Percentiles rank a stretch among this genome's conserved stretches.
Conservation (phyloP, 2,797 vertebrate species). For the Enteromius thamalakanensis region DNA sequence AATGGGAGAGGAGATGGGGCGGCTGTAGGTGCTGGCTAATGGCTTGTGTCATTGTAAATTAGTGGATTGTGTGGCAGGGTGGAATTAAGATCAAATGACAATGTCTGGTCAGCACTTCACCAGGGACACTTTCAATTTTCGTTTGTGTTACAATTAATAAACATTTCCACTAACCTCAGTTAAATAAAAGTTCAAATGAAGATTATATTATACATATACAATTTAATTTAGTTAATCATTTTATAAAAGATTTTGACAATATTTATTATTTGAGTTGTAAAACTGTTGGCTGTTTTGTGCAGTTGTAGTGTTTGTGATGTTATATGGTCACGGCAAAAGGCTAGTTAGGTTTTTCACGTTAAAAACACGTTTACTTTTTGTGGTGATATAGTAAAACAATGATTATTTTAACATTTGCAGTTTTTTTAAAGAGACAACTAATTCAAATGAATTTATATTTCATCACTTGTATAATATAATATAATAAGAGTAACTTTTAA, state of each 20-base stretch:
- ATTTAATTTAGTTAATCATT: not conserved
- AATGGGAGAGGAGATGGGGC: constrained; percentile 31
- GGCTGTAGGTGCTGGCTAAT: constrained; percentile 43
- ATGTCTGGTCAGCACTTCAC: constrained; percentile 38
- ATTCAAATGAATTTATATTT: not conserved
- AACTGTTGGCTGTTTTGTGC: not conserved
- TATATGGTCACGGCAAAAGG: not conserved
- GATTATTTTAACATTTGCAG: not conserved
- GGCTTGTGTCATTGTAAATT: constrained; percentile 41
- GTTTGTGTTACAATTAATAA: not conserved
- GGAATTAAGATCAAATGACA: constrained; percentile 39
- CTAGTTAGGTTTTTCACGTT: not conserved
- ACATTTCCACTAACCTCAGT: not conserved
- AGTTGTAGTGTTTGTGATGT: not conserved
- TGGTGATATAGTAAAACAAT: not conserved
- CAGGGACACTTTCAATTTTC: constrained; percentile 2
- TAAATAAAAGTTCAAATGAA: not conserved
- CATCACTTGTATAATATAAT: not conserved
- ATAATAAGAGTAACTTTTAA: not conserved
- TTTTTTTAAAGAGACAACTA: not conserved
- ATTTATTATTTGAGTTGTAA: not conserved
- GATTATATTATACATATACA: not conserved
- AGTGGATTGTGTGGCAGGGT: constrained; percentile 21
- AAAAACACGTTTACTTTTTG: not conserved
- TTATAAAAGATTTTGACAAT: not conserved